Percentiles rank a stretch among this genome's conserved stretches.
phyloP scores from a whole-genome alignment of 2,113 vertebrate species.

The Alouatta palliata region DNA sequence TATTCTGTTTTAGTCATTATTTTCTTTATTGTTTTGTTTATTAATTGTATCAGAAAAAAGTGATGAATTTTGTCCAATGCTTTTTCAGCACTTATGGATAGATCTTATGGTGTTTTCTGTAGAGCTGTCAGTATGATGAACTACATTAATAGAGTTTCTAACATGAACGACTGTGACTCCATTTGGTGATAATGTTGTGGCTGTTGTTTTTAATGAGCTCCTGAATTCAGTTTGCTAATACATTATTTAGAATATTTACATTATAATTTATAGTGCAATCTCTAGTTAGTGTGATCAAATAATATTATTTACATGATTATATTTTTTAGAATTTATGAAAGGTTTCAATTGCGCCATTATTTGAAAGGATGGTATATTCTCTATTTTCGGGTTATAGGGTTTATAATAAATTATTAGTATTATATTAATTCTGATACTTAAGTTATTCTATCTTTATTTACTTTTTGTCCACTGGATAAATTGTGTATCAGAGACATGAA shows the following conservation, averaged over 20 bases:
- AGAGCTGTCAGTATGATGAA: background rate
- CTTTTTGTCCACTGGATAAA: background rate
- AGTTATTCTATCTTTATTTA: background rate
- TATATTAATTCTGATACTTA: background rate
- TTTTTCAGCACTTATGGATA: background rate
- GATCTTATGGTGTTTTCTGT: background rate
- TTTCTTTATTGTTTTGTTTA: background rate
- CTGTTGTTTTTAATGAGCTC: background rate
- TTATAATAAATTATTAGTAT: background rate
- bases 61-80: background rate
- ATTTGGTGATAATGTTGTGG: background rate
- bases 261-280: background rate
- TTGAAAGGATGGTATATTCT: background rate
- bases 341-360: background rate
- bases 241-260: background rate
- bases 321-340: background rate
- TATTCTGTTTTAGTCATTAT: background rate
- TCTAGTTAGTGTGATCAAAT: background rate
- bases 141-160: background rate
- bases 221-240: conserved; percentile 6
- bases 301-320: background rate
- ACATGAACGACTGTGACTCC: background rate
- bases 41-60: background rate
- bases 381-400: background rate
- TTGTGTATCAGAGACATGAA: background rate